Conservation (phyloP, 1,140 invertebrate species). For the Holotrichia oblita region DNA sequence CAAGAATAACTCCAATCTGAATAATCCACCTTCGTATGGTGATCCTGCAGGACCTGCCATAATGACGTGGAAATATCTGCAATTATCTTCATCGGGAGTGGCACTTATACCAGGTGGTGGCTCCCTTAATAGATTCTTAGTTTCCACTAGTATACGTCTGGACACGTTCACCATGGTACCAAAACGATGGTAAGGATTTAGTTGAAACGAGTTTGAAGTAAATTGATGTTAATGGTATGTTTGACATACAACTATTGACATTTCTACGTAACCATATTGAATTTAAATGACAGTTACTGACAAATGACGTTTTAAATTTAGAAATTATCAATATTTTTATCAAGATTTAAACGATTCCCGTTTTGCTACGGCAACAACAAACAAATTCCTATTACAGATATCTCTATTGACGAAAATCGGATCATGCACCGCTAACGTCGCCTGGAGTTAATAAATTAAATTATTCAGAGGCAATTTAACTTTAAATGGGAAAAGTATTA, state of each 20-base stretch:
- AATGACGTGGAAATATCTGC: constrained; percentile 79
- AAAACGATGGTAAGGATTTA: not conserved
- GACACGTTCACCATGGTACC: constrained; percentile 42
- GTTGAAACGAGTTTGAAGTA: not conserved
- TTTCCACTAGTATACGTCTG: constrained; percentile 58
- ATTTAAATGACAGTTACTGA: too few species aligned
- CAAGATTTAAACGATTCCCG: too few species aligned
- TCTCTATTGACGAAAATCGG: too few species aligned
- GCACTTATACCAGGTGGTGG: constrained; percentile 81
- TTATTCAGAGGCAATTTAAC: constrained; percentile 28
- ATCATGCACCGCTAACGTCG: constrained; percentile 15
- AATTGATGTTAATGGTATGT: not conserved
- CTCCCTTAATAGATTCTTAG: constrained; percentile 58
- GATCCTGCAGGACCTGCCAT: constrained; percentile 72
- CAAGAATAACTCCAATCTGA: constrained; percentile 80
- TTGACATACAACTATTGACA: not conserved
- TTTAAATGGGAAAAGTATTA: constrained; percentile 33
- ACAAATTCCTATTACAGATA: too few species aligned
- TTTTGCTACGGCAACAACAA: too few species aligned
- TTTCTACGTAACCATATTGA: not conserved
- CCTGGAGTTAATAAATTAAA: constrained; percentile 10
- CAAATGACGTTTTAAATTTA: too few species aligned
- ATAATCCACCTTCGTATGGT: constrained; percentile 81
- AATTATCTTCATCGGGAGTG: constrained; percentile 77
- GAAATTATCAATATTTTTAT: too few species aligned